Percentiles rank a stretch among this genome's conserved stretches.
These are phyloP conservation scores for Ennomos quercinarius DNA, from an alignment of 2,888 invertebrate species.

Conservation along the genomic window DNA sequence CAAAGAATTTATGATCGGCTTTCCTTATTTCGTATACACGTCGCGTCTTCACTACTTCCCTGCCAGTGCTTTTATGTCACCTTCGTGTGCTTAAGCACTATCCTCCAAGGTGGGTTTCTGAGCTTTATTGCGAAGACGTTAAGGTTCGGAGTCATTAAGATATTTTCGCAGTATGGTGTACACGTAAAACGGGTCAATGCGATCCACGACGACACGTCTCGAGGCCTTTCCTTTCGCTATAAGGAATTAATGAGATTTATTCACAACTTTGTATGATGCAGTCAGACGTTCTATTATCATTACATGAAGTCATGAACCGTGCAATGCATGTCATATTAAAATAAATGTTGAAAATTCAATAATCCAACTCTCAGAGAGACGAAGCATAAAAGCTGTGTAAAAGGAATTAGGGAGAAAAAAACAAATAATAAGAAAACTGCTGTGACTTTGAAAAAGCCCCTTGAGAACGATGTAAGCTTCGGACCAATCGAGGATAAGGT, in stretches of 20 bases:
- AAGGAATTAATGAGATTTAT: conserved; percentile 61
- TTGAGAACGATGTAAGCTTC: no score
- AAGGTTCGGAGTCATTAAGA: conserved; percentile 32
- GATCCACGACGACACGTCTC: conserved; percentile 57
- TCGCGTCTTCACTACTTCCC: conserved; percentile 26
- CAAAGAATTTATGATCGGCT: conserved; percentile 15
- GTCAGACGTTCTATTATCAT: conserved; percentile 34
- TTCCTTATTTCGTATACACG: conserved; percentile 25
- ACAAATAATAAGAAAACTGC: no score
- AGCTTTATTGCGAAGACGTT: conserved; percentile 25
- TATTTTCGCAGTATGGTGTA: conserved; percentile 26
- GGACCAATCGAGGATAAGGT: no score
- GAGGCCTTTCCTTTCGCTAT: conserved; percentile 66
- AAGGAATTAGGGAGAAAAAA: no score
- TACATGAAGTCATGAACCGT: conserved; percentile 11
- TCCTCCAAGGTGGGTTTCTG: conserved; percentile 5
- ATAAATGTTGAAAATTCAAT: background rate
- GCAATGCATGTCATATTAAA: conserved; percentile 30
- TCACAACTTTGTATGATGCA: conserved; percentile 42
- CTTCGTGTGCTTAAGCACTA: conserved; percentile 26
- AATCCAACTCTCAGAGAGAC: background rate
- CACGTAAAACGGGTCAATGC: conserved; percentile 69
- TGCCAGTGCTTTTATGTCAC: conserved; percentile 32
- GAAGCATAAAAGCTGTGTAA: no score
- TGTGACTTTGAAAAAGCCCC: no score